Base-by-base conservation (phyloP, 53 echinoderm and acorn worm genomes). In the Crossaster papposus region DNA sequence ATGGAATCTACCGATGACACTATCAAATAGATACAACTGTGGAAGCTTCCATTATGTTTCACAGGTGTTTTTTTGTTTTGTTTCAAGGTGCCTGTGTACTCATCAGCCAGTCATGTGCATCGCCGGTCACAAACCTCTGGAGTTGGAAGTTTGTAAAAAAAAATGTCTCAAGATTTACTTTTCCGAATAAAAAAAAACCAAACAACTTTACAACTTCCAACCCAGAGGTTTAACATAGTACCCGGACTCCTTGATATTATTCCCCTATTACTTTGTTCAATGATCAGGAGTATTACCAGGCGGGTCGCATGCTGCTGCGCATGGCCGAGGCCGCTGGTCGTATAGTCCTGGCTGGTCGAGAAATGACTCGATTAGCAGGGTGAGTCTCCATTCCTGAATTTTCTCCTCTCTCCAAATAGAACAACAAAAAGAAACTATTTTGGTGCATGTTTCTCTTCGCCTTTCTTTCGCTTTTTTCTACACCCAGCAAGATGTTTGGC, bases 331-430 rank as follows among this genome's bases (percentile, higher is more conserved):
- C 93, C 10, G 83, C 85, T 14, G 95, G 95, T 5, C 83, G 93
- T 58, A 93, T 95, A 58, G 89, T 93, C 50, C 80, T 93, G 23
- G 91, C 95, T 35, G 93, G 95, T 63, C 82, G 95, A 84, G 95
- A 95, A 83, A 93, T 95, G 95, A 92, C 95, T 50, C 79, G 95
- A 84, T 81, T 95, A 30, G 78, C 95, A 29, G 95, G 95, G 95
- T 93, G 90, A 91, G 94, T 90, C 78, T 77, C 30, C 17, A 85
- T 15, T 72, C 44, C 30, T 64, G 17, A 77, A 24, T 88, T 76
- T 89, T 35, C 55, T 55, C 65, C 30, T 33, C 6, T 6, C 81
- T 24, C 83, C 36, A 36, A 37, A 54, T 4, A 44, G 44, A 44
- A 44, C 6, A 44, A 44, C 0, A 52, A 30, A 5, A 20, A 50